Evolutionary conservation across 2,113 vertebrate genomes (phyloP).

Genomic region (Erinaceus europaeus): DNA sequence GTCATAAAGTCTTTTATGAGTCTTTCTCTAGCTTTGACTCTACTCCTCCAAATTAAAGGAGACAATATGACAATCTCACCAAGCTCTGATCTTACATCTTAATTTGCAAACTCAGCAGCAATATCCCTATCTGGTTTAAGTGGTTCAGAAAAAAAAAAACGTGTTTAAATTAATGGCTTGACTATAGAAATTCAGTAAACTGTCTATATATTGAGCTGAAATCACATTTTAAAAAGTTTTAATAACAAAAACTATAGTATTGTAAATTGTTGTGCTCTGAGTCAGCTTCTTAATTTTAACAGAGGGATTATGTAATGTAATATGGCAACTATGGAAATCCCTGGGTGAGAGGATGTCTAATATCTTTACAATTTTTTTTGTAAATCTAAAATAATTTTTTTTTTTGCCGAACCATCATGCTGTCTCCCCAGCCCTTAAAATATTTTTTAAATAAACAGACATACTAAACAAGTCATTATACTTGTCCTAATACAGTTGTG

Average conservation of each 20-base stretch:
- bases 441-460: background rate
- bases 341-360: background rate
- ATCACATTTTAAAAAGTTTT: slow-evolving; percentile 7
- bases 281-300: background rate
- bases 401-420: too few species aligned
- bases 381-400: background rate
- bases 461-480: background rate
- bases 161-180: slow-evolving; percentile 68
- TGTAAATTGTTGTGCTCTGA: background rate
- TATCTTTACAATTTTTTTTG: background rate
- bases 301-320: background rate
- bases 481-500: slow-evolving; percentile 9
- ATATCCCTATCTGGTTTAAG: slow-evolving; percentile 61
- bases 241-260: slow-evolving; percentile 55
- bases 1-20: slow-evolving; percentile 91
- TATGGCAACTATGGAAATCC: background rate
- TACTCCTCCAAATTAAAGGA: slow-evolving; percentile 90
- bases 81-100: slow-evolving; percentile 88
- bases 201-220: slow-evolving; percentile 22
- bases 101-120: slow-evolving; percentile 83
- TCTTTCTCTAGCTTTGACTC: slow-evolving; percentile 81
- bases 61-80: slow-evolving; percentile 89
- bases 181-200: slow-evolving; percentile 36
- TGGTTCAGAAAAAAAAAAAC: slow-evolving; percentile 64
- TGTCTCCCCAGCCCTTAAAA: too few species aligned